Base-by-base conservation (phyloP, 1,140 invertebrate genomes). In the Megathymus violae region DNA sequence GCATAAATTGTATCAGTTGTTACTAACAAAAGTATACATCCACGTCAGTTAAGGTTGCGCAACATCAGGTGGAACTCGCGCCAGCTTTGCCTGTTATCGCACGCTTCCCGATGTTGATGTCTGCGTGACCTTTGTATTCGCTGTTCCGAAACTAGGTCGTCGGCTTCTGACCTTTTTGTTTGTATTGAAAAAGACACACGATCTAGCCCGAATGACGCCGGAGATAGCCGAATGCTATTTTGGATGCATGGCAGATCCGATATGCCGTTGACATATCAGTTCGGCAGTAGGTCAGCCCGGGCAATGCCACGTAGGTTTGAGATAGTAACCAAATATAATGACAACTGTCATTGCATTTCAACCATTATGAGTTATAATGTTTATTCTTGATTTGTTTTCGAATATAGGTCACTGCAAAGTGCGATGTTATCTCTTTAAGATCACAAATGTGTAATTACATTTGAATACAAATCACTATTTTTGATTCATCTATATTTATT, bases 81-180 rank as follows among this genome's bases (percentile, higher is more conserved):
- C 74, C 74, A 83, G 76, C 78, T 78, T 85, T 83, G 81, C 71
- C 71, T 74, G 74, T 77, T 85, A 83, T 85, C 78, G 73, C 47
- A 22, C 67, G 74, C 78, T 85, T 85, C 81, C 81, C 86, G 82
- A 44, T 79, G 75, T 77, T 73, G 76, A 78, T 79, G 82, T 76
- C 70, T 82, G 80, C 71, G 76, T 83, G 84, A 87, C 84, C 84
- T 87, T 87, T 87, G 81, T 71, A 71, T 78, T 74, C 72, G 72
- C 56, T 54, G 79, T 75, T 80, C 64, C 67, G 78, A 80, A 89
- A 87, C 80, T 89, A 70, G 86, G 85, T 82, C 85, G 76, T 77
- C 80, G 85, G 77, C 86, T 80, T 86, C 75, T 88, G 83, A 89
- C 82, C 85, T 86, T 88, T 88, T 78, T 87, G 82, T 84, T 85